Evolutionary conservation across 2,113 vertebrate genomes (phyloP).

Genomic region (Passerina amoena): DNA sequence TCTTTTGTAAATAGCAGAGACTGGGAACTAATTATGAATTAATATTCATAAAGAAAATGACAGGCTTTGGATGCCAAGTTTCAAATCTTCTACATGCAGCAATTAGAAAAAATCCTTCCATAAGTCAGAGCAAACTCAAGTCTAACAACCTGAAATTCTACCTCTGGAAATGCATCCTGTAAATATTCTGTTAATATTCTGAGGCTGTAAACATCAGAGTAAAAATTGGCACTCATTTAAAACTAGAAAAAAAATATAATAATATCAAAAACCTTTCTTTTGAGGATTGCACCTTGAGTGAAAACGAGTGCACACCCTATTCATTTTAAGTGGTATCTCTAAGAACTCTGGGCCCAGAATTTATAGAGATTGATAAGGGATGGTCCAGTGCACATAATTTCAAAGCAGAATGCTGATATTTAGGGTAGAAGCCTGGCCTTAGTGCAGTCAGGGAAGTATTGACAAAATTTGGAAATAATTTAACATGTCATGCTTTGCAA

Average conservation of each 20-base stretch:
- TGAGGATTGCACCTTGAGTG: neutral
- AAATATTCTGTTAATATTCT: neutral
- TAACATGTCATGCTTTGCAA: neutral
- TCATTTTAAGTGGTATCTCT: neutral
- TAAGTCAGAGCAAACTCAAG: neutral
- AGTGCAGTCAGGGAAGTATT: neutral
- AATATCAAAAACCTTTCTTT: neutral
- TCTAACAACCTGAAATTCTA: neutral
- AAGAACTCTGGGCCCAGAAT: neutral
- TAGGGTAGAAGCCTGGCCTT: neutral
- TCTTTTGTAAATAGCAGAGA: neutral
- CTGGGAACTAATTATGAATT: neutral
- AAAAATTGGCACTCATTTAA: neutral
- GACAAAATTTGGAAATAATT: neutral
- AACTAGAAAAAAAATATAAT: neutral
- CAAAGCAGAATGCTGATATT: neutral
- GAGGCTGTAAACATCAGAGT: neutral
- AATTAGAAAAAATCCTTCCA: neutral
- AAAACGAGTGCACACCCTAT: neutral
- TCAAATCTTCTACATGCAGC: neutral
- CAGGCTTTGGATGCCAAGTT: neutral
- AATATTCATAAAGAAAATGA: neutral
- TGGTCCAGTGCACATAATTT: neutral
- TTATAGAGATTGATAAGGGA: neutral
- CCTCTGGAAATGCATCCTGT: neutral